Base-by-base conservation (phyloP, 2,113 vertebrate genomes). In the Tragelaphus buxtoni region DNA sequence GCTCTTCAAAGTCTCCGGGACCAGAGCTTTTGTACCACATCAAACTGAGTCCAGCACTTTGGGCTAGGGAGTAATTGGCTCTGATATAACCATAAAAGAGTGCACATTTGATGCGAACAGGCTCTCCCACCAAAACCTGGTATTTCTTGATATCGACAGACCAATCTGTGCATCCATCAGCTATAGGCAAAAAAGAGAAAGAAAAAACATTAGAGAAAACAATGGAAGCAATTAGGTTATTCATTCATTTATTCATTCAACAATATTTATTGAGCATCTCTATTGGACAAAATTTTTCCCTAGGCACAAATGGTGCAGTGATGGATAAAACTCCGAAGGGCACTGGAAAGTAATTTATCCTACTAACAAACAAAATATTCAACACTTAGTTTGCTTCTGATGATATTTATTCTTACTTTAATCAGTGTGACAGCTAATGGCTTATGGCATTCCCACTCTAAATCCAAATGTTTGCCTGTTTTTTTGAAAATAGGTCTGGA, bases 21-120 rank as follows among this genome's bases (percentile, higher is more conserved):
- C 99, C 99, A 32, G 99, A 99, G 97, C 99, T 99, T 98, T 99
- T 99, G 98, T 99, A 99, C 99, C 99, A 99, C 99, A 99, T 99
- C 88, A 99, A 99, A 98, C 99, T 99, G 97, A 99, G 99, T 98
- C 99, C 99, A 79, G 99, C 99, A 94, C 99, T 99, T 99, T 99
- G 99, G 35, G 99, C 99, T 26, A 99, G 98, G 86, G 99, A 99
- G 98, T 99, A 99, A 99, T 99, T 99, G 97, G 99, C 99, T 97
- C 99, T 99, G 97, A 99, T 99, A 98, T 99, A 99, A 98, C 99
- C 99, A 96, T 99, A 99, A 99, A 99, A 99, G 94, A 99, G 98
- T 91, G 99, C 99, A 82, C 99, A 99, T 98, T 99, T 99, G 98
- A 99, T 99, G 98, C 99, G 99, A 97, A 99, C 99, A 49, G 99